Base-by-base conservation (phyloP, 2,797 vertebrate species). In the Tinamus major region DNA sequence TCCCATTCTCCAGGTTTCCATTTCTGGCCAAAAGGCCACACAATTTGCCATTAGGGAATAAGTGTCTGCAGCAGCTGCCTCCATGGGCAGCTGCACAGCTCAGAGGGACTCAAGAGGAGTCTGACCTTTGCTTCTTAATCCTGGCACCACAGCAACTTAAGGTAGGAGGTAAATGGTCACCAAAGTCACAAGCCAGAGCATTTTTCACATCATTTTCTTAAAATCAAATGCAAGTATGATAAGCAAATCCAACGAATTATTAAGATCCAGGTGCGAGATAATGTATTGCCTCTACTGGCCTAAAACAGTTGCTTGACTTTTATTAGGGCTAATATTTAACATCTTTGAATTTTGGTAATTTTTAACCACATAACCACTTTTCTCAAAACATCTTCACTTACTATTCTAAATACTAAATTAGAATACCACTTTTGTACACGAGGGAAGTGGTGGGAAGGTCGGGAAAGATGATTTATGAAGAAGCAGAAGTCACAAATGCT, bases 311-410 rank as follows among this genome's bases (percentile, higher is more conserved):
- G 39, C 37, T 72, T 87, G 15, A 39, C 89, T 93, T 94, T 94
- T 86, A 91, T 81, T 65, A 70, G 46, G 10, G 83, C 95, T 88
- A 94, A 88, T 88, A 20, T n/a, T 58, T 84, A 91, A 94, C 35
- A 12, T 49, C 42, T 48, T 70, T 80, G 72, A 89, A 82, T 85
- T 59, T 46, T 74, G 77, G 55, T 91, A 67, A 67, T 89, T 87
- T 82, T 88, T 90, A 90, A 78, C 83, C 39, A 69, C 19, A 35
- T 13, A 23, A 49, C 46, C 24, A 58, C n/a, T 72, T 78, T 23
- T 89, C 35, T 79, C 53, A 79, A 75, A 74, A 63, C 21, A 44
- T 44, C 64, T 65, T 24, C 3, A 65, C 49, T 79, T 33, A 69
- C 35, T 72, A 69, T 68, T 10, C 89, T 53, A 76, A 64, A 48